Base-by-base conservation (phyloP, 2,888 invertebrate genomes). In the Meliscaeva auricollis region DNA sequence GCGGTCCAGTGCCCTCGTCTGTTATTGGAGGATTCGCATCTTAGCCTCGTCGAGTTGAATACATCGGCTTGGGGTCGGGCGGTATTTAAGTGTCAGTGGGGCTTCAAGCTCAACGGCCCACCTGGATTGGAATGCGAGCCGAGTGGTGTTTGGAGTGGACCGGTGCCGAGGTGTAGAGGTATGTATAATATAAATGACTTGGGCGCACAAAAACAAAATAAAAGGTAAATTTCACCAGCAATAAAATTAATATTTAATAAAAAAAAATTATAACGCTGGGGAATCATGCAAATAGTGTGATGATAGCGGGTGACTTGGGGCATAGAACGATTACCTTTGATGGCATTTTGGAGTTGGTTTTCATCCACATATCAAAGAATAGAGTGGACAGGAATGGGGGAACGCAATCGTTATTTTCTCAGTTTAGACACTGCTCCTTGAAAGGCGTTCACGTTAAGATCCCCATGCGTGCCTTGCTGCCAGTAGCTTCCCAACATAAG, bases 81-180 rank as follows among this genome's bases (percentile, higher is more conserved):
- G 13, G 94, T 96, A 88, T 97, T 97, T 93, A 94, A 95, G 87
- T 97, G 97, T 90, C 94, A 96, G 85, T 96, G 96, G 95, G 97
- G 97, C 74, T 96, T 97, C 91, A 94, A 95, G 84, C 93, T 97
- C 68, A 93, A 94, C 68, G 97, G 97, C 11, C 93, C 95, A 56
- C 96, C 96, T 7, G 96, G 95, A 41, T 93, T 97, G 81, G 96
- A 96, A 91, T 97, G 97, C 92, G 95, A 96, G 90, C 94, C 95
- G 68, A 95, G 95, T 90, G 97, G 97, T 75, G 94, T 93, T 84
- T 97, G 97, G 97, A 96, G 96, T 75, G 96, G 96, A 48, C 94
- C 94, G 50, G 93, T 95, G 87, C 97, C 97, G 20, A 93, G 94
- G 88, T 97, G 97, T 91, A 93, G 94, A 89, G 96, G 97, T 97